Evolutionary conservation across 2,797 vertebrate genomes (phyloP).

Genomic region (Rhynchonycteris naso): DNA sequence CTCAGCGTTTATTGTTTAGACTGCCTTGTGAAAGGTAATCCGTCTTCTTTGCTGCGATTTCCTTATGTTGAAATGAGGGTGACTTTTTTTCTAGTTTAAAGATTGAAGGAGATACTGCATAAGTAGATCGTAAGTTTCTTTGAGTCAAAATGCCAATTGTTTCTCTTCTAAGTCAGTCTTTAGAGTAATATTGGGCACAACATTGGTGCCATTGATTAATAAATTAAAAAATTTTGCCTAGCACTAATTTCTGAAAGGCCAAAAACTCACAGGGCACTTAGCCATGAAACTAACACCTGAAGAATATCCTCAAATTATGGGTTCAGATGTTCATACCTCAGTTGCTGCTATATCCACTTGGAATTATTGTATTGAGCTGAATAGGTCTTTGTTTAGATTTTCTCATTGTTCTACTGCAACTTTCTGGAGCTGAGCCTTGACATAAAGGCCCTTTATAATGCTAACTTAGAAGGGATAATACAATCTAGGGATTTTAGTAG

Average conservation of each 20-base stretch:
- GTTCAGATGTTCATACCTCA: background rate
- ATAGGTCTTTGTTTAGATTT: background rate
- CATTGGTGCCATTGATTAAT: background rate
- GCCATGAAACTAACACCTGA: background rate
- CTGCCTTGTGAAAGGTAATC: background rate
- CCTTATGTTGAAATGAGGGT: background rate
- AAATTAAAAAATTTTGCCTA: background rate
- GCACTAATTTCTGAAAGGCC: background rate
- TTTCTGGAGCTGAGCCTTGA: background rate
- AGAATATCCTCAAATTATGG: background rate
- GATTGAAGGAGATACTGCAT: background rate
- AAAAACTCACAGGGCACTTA: background rate
- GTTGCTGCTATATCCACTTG: background rate
- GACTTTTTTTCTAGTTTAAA: background rate
- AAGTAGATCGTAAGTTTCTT: background rate
- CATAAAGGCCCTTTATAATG: background rate
- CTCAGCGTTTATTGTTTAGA: background rate
- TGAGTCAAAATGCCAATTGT: background rate
- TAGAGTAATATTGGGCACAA: background rate
- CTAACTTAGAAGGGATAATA: background rate
- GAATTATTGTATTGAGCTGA: background rate
- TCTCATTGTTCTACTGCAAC: background rate
- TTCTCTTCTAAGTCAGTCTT: background rate
- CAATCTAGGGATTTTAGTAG: background rate
- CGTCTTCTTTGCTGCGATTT: background rate